Evolutionary conservation across 1,140 invertebrate genomes (phyloP), one percentile per base, ranked within the genome.

Genomic region (Homarus americanus): DNA sequence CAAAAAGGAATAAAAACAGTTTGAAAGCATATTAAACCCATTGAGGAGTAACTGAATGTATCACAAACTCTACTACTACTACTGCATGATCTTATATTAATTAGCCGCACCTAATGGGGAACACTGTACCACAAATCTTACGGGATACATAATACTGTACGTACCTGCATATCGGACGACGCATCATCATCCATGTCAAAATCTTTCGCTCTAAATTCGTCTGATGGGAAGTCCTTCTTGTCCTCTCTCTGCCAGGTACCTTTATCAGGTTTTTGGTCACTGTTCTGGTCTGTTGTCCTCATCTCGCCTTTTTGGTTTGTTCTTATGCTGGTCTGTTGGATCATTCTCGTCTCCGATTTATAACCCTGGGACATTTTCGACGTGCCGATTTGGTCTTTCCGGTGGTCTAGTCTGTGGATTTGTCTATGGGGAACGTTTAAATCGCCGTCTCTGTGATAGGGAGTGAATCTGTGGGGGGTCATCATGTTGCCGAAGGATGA

Each of bases 391-490:
- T 82, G 49, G 12, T 82, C 79, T 63, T 82, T 82, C 49, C 58
- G 28, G n/a, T 63, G 34, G 24, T 63, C 79, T 20, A 66, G 28
- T 66, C 63, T 66, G n/a, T 66, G 63, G 9, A 66, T 28, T 66
- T 28, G n/a, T 63, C 79, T 82, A 28, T 58, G 44, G 38, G 44
- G 20, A 4, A 38, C 9, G 17, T 34, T n/a, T 36, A 82, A 3
- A 15, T 82, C 79, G 17, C 78, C 49, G 15, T 82, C 79, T 63
- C 49, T 82, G 49, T 41, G 32, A 63, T 82, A 82, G 1, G 79
- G 79, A 34, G 79, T n/a, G n/a, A 36, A 82, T 36, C 79, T 82
- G 79, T 82, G 79, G 63, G 79, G 38, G 63, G 49, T 63, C 49
- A 82, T 63, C 28, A 63, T n/a, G n/a, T 82, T 82, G 17, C 49